A percentile compares a stretch with the other conserved stretches of the same genome.
phyloP scores from a whole-genome alignment of 2,888 invertebrate genomes.

The Himalopsyche tibetana region DNA sequence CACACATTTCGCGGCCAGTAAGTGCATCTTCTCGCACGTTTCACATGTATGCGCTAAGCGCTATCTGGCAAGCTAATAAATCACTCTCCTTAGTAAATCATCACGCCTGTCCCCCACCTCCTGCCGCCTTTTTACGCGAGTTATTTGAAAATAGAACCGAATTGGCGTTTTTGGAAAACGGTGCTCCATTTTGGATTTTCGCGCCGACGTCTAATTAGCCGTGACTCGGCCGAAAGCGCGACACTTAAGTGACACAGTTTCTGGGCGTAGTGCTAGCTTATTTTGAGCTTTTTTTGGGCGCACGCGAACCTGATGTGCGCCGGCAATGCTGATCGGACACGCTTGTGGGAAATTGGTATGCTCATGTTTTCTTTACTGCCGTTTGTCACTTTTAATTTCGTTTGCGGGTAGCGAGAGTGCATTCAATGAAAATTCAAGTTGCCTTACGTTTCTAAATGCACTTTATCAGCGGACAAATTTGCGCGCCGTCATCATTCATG shows the following conservation, averaged over 20 bases:
- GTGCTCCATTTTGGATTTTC: conserved; percentile 54
- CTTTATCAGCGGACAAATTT: no score
- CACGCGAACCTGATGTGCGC: not conserved
- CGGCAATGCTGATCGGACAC: not conserved
- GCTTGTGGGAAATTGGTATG: not conserved
- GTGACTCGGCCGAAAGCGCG: conserved; percentile 49
- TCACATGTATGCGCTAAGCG: not conserved
- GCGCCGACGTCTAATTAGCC: conserved; percentile 56
- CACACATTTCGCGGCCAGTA: not conserved
- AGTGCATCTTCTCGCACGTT: conserved; percentile 18
- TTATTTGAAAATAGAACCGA: conserved; percentile 50
- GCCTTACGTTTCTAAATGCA: no score
- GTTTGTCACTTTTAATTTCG: conserved; percentile 26
- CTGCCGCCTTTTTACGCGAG: not conserved
- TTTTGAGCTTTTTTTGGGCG: conserved; percentile 19
- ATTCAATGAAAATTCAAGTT: no score
- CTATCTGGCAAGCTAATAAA: conserved; percentile 8
- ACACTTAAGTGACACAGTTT: conserved; percentile 13
- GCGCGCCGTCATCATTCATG: no score
- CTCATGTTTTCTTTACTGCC: not conserved
- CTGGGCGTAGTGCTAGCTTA: not conserved
- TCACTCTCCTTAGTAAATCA: conserved; percentile 37
- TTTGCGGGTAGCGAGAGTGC: not conserved
- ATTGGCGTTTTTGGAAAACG: conserved; percentile 24
- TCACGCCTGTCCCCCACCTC: conserved; percentile 3